These are phyloP conservation scores for Megamerina dolium DNA, from an alignment of 2,888 invertebrate genomes.

Conservation along the genomic window DNA sequence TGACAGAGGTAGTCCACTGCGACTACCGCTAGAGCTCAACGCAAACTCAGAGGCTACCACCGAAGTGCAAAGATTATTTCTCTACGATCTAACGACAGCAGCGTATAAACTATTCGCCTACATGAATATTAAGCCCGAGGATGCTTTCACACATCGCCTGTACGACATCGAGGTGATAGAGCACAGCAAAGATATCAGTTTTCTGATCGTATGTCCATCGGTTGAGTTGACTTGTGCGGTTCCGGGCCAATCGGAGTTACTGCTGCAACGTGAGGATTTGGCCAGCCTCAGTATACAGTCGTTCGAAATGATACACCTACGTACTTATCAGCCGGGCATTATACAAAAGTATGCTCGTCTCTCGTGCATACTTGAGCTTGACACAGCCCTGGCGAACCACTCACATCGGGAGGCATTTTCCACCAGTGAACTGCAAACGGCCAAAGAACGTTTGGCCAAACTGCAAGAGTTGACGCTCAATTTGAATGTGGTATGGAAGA, in stretches of 20 bases:
- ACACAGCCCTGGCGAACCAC: conserved; percentile 86
- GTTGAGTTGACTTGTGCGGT: conserved; percentile 89
- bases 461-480: conserved; percentile 79
- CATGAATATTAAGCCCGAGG: conserved; percentile 70
- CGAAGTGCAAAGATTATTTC: conserved; percentile 75
- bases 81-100: conserved; percentile 69
- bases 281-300: conserved; percentile 89
- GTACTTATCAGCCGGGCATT: conserved; percentile 87
- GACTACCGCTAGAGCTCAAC: conserved; percentile 41
- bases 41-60: conserved; percentile 53
- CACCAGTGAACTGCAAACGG: conserved; percentile 74
- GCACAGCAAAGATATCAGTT: conserved; percentile 81
- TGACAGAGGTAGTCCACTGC: conserved; percentile 22
- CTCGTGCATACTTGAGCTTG: conserved; percentile 89
- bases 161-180: conserved; percentile 94
- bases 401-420: conserved; percentile 93
- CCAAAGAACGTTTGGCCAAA: conserved; percentile 76
- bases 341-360: conserved; percentile 86
- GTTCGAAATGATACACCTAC: conserved; percentile 90
- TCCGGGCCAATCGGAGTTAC: conserved; percentile 77
- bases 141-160: conserved; percentile 69
- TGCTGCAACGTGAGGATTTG: conserved; percentile 77
- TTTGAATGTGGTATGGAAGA: conserved; percentile 87
- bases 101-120: conserved; percentile 70
- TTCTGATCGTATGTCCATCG: conserved; percentile 87